Evolutionary conservation across 2,797 vertebrate genomes (phyloP).

Genomic region (Myotis daubentonii): DNA sequence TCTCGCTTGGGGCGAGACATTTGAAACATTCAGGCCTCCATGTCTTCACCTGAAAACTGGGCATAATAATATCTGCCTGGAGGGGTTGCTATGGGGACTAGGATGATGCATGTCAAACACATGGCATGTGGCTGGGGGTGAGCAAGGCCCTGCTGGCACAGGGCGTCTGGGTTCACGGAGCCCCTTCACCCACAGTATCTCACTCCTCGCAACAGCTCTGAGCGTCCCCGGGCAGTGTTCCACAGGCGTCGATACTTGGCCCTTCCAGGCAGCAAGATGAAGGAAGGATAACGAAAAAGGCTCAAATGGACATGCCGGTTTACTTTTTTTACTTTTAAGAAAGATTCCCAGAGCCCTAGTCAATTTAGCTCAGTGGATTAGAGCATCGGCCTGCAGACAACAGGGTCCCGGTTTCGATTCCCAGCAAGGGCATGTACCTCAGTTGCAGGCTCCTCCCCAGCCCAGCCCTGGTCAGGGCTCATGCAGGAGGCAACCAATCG

Average conservation of each 20-base stretch:
- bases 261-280: background rate
- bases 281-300: background rate
- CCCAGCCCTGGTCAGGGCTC: background rate
- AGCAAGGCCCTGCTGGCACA: too few species aligned
- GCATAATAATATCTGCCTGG: background rate
- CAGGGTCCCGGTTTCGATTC: too few species aligned
- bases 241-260: too few species aligned
- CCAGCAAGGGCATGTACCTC: background rate
- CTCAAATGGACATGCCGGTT: background rate
- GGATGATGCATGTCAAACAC: background rate
- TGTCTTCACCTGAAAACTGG: background rate
- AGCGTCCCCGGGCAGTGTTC: background rate
- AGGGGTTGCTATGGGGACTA: background rate
- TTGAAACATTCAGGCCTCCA: background rate
- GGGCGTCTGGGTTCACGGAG: background rate
- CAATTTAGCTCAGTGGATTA: background rate
- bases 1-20: too few species aligned
- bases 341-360: background rate
- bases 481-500: background rate
- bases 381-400: background rate
- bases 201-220: background rate
- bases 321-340: slow-evolving; percentile 18
- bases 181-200: background rate
- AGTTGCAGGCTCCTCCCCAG: background rate
- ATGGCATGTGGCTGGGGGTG: background rate